These are phyloP conservation scores for Urophycis tenuis DNA, from an alignment of 2,797 vertebrate species.

Conservation along the genomic window DNA sequence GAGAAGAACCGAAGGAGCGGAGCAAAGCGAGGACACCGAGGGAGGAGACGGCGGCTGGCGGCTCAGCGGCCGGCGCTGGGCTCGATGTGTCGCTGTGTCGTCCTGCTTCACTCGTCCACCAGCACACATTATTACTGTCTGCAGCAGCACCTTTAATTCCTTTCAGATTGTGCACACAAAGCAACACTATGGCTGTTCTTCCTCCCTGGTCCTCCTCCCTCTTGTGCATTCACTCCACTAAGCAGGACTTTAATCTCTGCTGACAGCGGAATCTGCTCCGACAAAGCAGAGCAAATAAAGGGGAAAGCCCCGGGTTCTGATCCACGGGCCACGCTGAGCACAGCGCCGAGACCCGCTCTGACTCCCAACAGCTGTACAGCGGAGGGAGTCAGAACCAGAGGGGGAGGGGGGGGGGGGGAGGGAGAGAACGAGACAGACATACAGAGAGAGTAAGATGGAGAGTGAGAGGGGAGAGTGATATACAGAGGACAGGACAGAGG, in stretches of 20 bases:
- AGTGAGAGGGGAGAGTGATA: neutral
- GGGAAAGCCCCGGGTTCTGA: slow-evolving; percentile 32
- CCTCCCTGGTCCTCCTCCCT: neutral
- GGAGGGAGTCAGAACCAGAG: neutral
- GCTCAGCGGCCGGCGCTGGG: slow-evolving; percentile 23
- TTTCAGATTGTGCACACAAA: slow-evolving; percentile 66
- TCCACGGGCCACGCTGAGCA: slow-evolving; percentile 40
- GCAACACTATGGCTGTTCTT: slow-evolving; percentile 57
- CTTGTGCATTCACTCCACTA: slow-evolving; percentile 50
- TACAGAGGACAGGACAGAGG: neutral
- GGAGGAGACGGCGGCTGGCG: neutral
- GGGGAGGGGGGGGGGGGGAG: no score
- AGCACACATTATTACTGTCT: slow-evolving; percentile 48
- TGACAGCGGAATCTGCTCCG: slow-evolving; percentile 52
- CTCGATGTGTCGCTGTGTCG: slow-evolving; percentile 37
- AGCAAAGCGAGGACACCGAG: neutral
- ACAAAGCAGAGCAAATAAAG: slow-evolving; percentile 48
- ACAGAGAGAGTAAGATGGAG: neutral
- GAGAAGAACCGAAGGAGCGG: slow-evolving; percentile 27
- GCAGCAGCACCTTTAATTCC: slow-evolving; percentile 32
- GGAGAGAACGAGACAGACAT: no score
- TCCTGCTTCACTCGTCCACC: slow-evolving; percentile 41
- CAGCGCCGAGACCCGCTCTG: slow-evolving; percentile 6
- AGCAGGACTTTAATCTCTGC: slow-evolving; percentile 54
- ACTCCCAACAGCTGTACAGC: neutral